These are phyloP conservation scores for Cantharis nigra DNA, from an alignment of 2,888 invertebrate species.

Conservation along the genomic window DNA sequence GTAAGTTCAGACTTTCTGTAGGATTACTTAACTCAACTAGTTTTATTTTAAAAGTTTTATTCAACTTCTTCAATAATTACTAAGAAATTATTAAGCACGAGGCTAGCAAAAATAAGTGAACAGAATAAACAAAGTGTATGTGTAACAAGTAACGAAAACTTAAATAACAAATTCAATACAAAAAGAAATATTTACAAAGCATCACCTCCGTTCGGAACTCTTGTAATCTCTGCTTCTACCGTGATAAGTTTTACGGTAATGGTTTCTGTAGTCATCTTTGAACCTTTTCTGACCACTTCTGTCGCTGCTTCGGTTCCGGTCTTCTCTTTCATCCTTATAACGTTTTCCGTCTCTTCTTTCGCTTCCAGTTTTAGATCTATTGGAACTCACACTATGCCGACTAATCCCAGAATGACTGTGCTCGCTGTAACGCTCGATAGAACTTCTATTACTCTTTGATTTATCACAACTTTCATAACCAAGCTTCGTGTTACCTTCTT, in stretches of 20 bases:
- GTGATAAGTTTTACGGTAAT: background rate
- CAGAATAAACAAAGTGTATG: background rate
- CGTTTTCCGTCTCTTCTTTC: background rate
- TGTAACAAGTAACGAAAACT: background rate
- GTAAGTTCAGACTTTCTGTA: too few species aligned
- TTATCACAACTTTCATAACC: slow-evolving; percentile 2
- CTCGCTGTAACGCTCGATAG: slow-evolving; percentile 5
- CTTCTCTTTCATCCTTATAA: background rate
- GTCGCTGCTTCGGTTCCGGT: background rate
- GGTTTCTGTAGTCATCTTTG: background rate
- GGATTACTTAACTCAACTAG: too few species aligned
- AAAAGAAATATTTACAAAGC: background rate
- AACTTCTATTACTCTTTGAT: slow-evolving; percentile 5
- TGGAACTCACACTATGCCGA: slow-evolving; percentile 19
- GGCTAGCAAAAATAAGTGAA: slow-evolving; percentile 54
- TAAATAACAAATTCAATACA: background rate
- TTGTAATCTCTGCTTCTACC: background rate
- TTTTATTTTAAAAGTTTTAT: too few species aligned
- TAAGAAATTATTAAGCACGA: slow-evolving; percentile 88
- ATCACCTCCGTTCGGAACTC: background rate
- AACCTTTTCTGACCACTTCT: background rate
- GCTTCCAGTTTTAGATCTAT: slow-evolving; percentile 10
- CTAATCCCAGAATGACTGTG: slow-evolving; percentile 16
- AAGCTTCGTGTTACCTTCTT: background rate
- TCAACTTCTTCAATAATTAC: slow-evolving; percentile 62